Evolutionary conservation across 1,140 invertebrate species (phyloP), one percentile per base, ranked within the genome.

Genomic region (Apis cerana): DNA sequence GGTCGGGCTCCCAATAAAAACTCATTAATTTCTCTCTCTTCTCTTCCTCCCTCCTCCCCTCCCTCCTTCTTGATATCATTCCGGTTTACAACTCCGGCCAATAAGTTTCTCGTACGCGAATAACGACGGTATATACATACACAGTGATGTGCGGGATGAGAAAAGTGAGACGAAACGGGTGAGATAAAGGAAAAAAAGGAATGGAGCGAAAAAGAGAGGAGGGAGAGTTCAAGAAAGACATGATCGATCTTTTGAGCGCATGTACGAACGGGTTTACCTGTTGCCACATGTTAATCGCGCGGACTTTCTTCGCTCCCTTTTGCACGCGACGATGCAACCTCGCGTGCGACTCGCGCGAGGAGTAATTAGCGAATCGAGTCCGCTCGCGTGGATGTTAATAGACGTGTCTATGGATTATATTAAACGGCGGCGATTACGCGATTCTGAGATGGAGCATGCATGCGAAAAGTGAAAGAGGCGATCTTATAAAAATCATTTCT

Each of bases 261-360:
- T 80, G 33, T 80, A 83, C 72, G 72, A 69, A 77, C 78, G 64
- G 74, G 77, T 85, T 64, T 81, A 80, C 83, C 84, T 86, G 79
- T 82, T 86, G 77, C 68, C 67, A 68, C 61, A 67, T 74, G 84
- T 85, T 86, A 86, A 86, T 85, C 74, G 64, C 27, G 56, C 58
- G 23, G 19, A 70, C 67, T 82, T 65, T 82, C 82, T 58, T 83
- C 78, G 52, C 61, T 43, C 65, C 50, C 62, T 67, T 82, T 64
- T 59, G 75, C 58, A 82, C 58, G 83, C 72, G 61, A 52, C 50
- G 54, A 50, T 43, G 19, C 10, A 62, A 69, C 68, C 61, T 75
- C 75, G 70, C 75, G 84, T 69, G 65, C 80, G 54, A 71, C 80
- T 50, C 71, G 76, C 52, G 56, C 76, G 27, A 54, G 70, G 65